Conservation (phyloP, 2,888 invertebrate genomes). For the Hymenopus coronatus region DNA sequence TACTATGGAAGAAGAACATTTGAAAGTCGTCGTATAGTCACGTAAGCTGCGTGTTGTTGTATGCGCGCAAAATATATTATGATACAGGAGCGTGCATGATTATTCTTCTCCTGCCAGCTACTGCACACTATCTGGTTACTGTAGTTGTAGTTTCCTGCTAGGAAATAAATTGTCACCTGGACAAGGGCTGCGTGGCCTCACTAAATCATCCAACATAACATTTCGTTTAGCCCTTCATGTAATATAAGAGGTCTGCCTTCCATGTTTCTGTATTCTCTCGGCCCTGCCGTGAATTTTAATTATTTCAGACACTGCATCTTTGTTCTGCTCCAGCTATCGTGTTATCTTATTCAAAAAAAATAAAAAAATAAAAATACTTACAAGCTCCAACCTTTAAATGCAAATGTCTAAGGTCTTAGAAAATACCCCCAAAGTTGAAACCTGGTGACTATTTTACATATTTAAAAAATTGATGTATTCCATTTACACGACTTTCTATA, state of each 20-base stretch:
- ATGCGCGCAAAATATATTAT: background rate
- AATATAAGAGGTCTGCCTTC: background rate
- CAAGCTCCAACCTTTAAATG: background rate
- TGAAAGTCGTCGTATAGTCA: background rate
- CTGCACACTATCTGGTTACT: background rate
- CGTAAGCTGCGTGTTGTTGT: background rate
- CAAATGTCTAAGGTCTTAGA: background rate
- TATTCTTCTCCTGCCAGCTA: background rate
- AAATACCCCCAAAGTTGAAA: too few relatives aligned
- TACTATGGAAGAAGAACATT: too few relatives aligned
- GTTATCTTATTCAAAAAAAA: background rate
- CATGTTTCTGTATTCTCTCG: background rate
- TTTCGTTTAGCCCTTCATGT: background rate
- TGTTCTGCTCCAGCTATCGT: background rate
- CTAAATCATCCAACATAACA: background rate
- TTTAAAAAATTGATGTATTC: too few relatives aligned
- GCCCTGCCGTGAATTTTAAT: background rate
- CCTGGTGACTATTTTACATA: too few relatives aligned
- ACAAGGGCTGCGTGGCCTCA: background rate
- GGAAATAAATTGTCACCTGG: background rate
- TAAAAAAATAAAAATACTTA: background rate
- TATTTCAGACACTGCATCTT: background rate
- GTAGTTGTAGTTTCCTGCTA: background rate
- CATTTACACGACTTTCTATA: too few relatives aligned
- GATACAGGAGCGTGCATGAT: background rate